Percentiles rank a stretch among this genome's conserved stretches.
Evolutionary conservation across 1,140 invertebrate species (phyloP).

Genomic region (Meteorus sp.): DNA sequence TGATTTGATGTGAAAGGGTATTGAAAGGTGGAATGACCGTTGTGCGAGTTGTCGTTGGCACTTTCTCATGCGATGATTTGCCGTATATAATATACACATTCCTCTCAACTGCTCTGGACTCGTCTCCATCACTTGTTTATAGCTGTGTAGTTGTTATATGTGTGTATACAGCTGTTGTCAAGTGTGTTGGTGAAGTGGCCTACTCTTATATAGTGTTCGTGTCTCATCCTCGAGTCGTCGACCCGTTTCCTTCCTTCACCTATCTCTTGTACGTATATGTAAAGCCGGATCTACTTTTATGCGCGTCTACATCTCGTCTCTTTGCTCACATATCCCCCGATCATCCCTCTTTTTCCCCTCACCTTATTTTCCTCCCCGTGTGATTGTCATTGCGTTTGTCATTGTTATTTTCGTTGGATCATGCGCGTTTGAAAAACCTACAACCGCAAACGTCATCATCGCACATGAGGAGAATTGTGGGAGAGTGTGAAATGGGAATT

Average conservation of each 20-base stretch:
- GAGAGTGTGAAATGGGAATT: not conserved
- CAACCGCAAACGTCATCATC: not conserved
- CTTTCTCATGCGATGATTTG: too few species aligned
- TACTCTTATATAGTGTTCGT: slow-evolving; percentile 4
- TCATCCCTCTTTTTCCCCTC: not conserved
- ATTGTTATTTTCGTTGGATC: too few species aligned
- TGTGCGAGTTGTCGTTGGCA: too few species aligned
- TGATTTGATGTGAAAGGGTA: too few species aligned
- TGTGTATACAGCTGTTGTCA: too few species aligned
- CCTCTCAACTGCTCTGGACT: not conserved
- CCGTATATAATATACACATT: not conserved
- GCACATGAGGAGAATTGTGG: not conserved
- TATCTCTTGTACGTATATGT: not conserved
- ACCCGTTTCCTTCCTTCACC: not conserved
- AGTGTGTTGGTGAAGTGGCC: slow-evolving; percentile 15
- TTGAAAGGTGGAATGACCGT: too few species aligned
- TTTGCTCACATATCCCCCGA: not conserved
- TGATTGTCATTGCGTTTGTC: too few species aligned
- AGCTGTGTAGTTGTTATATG: too few species aligned
- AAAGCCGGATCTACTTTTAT: slow-evolving; percentile 20
- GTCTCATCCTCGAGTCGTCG: slow-evolving; percentile 10
- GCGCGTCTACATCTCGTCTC: slow-evolving; percentile 15
- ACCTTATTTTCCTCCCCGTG: not conserved
- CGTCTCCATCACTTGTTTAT: not conserved
- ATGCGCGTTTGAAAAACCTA: too few species aligned